A percentile compares a stretch with the other conserved stretches of the same genome.
These are phyloP conservation scores for Aleiodes sp. DNA, from an alignment of 1,140 invertebrate genomes.

Conservation along the genomic window DNA sequence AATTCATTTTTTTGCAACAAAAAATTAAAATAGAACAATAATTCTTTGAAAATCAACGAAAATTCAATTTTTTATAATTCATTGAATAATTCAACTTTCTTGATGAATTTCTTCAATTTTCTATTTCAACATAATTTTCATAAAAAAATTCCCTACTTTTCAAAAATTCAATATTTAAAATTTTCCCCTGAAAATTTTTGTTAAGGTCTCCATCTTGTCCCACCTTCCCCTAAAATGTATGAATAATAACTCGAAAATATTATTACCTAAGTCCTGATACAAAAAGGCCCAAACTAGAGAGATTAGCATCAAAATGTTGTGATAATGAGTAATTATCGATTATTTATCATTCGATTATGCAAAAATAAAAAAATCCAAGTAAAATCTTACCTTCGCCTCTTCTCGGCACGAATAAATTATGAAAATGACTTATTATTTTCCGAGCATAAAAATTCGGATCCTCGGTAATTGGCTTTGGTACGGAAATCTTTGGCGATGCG, in stretches of 20 bases:
- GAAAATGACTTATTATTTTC: slow-evolving; percentile 91
- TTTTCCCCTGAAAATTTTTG: too few species aligned
- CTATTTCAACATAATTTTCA: too few species aligned
- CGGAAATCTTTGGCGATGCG: slow-evolving; percentile 80
- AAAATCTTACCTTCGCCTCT: slow-evolving; percentile 83
- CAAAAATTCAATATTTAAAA: too few species aligned
- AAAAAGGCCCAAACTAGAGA: slow-evolving; percentile 86
- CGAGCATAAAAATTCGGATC: slow-evolving; percentile 92
- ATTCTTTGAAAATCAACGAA: too few species aligned
- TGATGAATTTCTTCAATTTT: too few species aligned
- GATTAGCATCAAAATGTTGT: slow-evolving; percentile 46
- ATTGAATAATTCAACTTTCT: too few species aligned
- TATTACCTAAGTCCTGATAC: slow-evolving; percentile 85
- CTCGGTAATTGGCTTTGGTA: slow-evolving; percentile 86
- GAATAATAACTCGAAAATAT: slow-evolving; percentile 29
- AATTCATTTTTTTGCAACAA: too few species aligned
- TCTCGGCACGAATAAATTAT: slow-evolving; percentile 95
- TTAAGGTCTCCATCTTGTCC: too few species aligned
- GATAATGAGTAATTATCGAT: neutral
- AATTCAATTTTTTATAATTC: too few species aligned
- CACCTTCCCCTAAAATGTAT: too few species aligned
- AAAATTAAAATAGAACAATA: neutral
- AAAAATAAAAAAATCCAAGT: slow-evolving; percentile 2
- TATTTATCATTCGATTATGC: neutral
- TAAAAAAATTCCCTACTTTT: too few species aligned